Evolutionary conservation across 2,888 invertebrate species (phyloP).

Genomic region (Caradrina kadenii): DNA sequence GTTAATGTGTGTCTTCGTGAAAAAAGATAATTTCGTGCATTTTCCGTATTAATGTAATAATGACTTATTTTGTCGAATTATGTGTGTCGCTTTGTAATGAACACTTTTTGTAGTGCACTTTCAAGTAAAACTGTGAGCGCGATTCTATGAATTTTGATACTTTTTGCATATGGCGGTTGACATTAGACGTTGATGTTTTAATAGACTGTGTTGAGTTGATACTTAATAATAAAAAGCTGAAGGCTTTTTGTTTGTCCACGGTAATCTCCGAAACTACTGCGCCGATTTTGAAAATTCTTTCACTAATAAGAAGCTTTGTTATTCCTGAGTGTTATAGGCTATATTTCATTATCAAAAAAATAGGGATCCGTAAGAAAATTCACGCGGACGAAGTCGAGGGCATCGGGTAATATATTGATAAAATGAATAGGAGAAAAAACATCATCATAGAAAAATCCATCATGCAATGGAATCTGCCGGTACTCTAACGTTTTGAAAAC

Average conservation of each 20-base stretch:
- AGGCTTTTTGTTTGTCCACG: no score
- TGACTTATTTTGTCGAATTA: slow-evolving; percentile 40
- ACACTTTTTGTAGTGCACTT: slow-evolving; percentile 35
- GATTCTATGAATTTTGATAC: slow-evolving; percentile 16
- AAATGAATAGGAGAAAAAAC: no score
- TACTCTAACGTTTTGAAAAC: not conserved
- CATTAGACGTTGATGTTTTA: not conserved
- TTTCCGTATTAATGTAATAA: slow-evolving; percentile 50
- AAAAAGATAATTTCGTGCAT: slow-evolving; percentile 45
- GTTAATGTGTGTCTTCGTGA: slow-evolving; percentile 31
- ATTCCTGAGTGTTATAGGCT: no score
- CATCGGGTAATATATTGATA: no score
- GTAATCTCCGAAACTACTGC: no score
- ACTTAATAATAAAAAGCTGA: no score
- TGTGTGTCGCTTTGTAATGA: slow-evolving; percentile 36
- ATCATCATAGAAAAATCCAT: not conserved
- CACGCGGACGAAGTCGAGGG: no score
- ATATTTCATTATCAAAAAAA: no score
- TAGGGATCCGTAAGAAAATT: no score
- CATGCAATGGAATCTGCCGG: not conserved
- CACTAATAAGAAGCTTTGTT: no score
- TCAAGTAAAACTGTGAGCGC: slow-evolving; percentile 18
- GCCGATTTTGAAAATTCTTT: no score
- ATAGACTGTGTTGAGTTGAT: no score
- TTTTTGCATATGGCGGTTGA: not conserved